Evolutionary conservation across 2,888 invertebrate genomes (phyloP), one percentile per base, ranked within the genome.

Genomic region (Aphidoletes aphidimyza): DNA sequence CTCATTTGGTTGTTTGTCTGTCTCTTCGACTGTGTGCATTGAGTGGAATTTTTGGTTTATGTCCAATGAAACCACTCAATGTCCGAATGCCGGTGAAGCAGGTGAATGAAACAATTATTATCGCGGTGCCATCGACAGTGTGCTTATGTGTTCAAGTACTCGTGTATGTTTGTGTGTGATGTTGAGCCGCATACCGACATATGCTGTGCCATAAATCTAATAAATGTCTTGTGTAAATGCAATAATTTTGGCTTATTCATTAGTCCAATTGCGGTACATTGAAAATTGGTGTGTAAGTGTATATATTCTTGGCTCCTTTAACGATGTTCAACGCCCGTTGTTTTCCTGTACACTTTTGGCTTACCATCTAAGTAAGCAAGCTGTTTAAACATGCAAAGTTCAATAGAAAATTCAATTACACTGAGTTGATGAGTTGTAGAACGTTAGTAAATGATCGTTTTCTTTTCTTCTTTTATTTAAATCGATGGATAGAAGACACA

Each of bases 71-170:
- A 81, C 19, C 19, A n/a, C 69, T 69, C 69, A 69, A n/a, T 1
- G 8, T 30, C 1, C 37, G 37, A 22, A 17, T 2, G 37, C 81
- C 81, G 81, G 37, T n/a, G n/a, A 81, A 37, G 81, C 81, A 81
- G 81, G 81, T 81, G 81, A 81, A 81, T 81, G 81, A 81, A 81
- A 37, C 81, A 19, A 81, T 37, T n/a, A 81, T 81, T 37, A 81
- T 36, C 81, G n/a, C n/a, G 37, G 19, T 19, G 81, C 8, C 37
- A 37, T 81, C 22, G 81, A 37, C 22, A 37, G 11, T 22, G 37
- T n/a, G n/a, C n/a, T n/a, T n/a, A n/a, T n/a, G n/a, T n/a, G n/a
- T n/a, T n/a, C n/a, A n/a, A n/a, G n/a, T n/a, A n/a, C n/a, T n/a
- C n/a, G n/a, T n/a, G n/a, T n/a, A n/a, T n/a, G n/a, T n/a, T n/a